A percentile compares a stretch with the other conserved stretches of the same genome.
These are phyloP conservation scores for Anagyrus pseudococci DNA, from an alignment of 2,888 invertebrate genomes.

Conservation along the genomic window DNA sequence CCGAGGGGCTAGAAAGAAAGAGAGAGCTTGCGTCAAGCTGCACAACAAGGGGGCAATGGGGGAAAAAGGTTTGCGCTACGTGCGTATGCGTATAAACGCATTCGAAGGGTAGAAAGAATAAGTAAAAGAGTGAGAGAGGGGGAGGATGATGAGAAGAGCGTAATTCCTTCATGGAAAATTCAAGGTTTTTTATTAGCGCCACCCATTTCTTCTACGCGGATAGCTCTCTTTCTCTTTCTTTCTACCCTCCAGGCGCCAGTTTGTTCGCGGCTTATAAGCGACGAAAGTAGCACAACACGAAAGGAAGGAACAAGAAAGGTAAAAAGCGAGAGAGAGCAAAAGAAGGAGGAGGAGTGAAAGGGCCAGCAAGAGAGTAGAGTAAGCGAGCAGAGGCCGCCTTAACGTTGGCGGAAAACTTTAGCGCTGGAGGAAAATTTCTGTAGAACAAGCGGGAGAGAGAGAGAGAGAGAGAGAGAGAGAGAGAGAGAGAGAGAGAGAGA, in stretches of 20 bases:
- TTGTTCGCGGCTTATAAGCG: slow-evolving; percentile 40
- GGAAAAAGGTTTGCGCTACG: too few relatives aligned
- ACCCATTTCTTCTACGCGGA: slow-evolving; percentile 2
- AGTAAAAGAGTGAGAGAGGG: slow-evolving; percentile 1
- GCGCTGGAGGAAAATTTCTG: slow-evolving; percentile 49
- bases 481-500: too few relatives aligned
- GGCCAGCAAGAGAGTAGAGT: slow-evolving; percentile 17
- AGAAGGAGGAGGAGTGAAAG: slow-evolving; percentile 27
- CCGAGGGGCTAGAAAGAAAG: not conserved
- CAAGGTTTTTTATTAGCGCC: slow-evolving; percentile 61
- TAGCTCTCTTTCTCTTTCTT: slow-evolving; percentile 36
- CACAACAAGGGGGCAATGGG: slow-evolving; percentile 4
- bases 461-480: too few relatives aligned
- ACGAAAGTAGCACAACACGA: too few relatives aligned
- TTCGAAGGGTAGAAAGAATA: not conserved
- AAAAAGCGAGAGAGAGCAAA: too few relatives aligned
- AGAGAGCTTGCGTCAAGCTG: not conserved
- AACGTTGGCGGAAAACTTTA: slow-evolving; percentile 44
- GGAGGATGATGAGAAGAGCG: slow-evolving; percentile 41
- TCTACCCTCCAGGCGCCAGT: slow-evolving; percentile 32
- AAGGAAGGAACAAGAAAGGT: too few relatives aligned
- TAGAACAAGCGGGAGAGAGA: slow-evolving; percentile 46
- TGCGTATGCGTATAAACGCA: too few relatives aligned
- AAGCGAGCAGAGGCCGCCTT: not conserved
- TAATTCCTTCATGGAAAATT: slow-evolving; percentile 61